Base-by-base conservation (phyloP, 2,797 vertebrate species). In the Tragopan temminckii region DNA sequence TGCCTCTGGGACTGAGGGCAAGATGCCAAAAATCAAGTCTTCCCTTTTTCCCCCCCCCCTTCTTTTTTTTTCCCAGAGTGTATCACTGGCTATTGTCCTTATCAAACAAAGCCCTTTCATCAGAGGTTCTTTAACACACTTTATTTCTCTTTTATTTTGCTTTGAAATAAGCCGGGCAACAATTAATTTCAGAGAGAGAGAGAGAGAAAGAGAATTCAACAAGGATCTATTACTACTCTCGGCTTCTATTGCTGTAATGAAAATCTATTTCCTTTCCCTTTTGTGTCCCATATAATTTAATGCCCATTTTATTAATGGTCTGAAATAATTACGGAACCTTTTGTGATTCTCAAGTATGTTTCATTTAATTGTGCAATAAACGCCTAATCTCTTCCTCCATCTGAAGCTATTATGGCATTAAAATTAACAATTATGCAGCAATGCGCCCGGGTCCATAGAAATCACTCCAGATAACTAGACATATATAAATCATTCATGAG, bases 331-430 rank as follows among this genome's bases (percentile, higher is more conserved):
- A 99, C 98, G 99, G 99, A 98, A 99, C 98, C 99, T 98, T 99
- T 99, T 99, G 99, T 99, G 99, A 99, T 99, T 99, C 98, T 99
- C 99, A 99, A 99, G 99, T 99, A 99, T 99, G 99, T 99, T 99
- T 99, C 99, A 99, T 99, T 99, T 99, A 99, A 99, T 99, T 99
- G 99, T 99, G 99, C 99, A 99, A 99, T 99, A 99, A 99, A 99
- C 99, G 99, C 99, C 99, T 99, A 99, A 99, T 99, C 99, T 98
- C 98, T 98, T 98, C 98, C 98, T 99, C 99, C 99, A 99, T 99
- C 99, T 99, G 99, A 99, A 99, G 99, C 99, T 99, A 99, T 99
- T 99, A 99, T 99, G 98, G 99, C 99, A 99, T 99, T 99, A 99
- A 99, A 99, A 99, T 99, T 99, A 99, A 99, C 99, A 99, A 99